Base-by-base conservation (phyloP, 2,797 vertebrate genomes). In the Dicrostonyx torquatus region DNA sequence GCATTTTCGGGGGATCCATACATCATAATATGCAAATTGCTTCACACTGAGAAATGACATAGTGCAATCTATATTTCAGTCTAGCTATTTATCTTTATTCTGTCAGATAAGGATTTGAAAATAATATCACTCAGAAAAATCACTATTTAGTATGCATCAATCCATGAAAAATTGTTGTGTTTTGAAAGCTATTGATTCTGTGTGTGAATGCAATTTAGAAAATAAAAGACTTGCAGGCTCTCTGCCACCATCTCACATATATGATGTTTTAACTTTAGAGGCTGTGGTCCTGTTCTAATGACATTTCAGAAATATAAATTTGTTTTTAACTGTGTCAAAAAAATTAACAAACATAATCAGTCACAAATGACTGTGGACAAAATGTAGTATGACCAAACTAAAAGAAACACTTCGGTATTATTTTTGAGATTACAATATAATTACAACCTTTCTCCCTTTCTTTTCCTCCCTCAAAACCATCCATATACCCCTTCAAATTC, bases 151-250 rank as follows among this genome's bases (percentile, higher is more conserved):
- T 75, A 94, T 80, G 10, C 73, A 90, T 53, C n/a, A 70, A 73
- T 93, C 50, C 40, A 62, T 40, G 31, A 96, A 90, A 84, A 90
- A 83, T 93, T 29, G 60, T 17, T 89, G 31, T 17, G 9, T 26
- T 96, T 96, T 94, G 20, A 62, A 86, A 96, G 68, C 10, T 86
- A 82, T 88, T 87, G 88, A 94, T 95, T 75, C 14, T 15, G 24
- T 90, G 1, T 58, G 18, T 84, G 70, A 86, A 96, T 92, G 31
- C 64, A 93, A 89, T 62, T 89, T 92, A 89, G 80, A 31, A 89
- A 95, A 90, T 43, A 86, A 87, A 34, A 79, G 66, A 92, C 87
- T 83, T 9, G n/a, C 62, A 60, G n/a, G 5, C 15, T 86, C 3
- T 95, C 18, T 53, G 43, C 8, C 58, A 72, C 11, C 70, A 45